These are phyloP conservation scores for Agonopterix subpropinquella DNA, from an alignment of 2,888 invertebrate genomes.

Conservation along the genomic window DNA sequence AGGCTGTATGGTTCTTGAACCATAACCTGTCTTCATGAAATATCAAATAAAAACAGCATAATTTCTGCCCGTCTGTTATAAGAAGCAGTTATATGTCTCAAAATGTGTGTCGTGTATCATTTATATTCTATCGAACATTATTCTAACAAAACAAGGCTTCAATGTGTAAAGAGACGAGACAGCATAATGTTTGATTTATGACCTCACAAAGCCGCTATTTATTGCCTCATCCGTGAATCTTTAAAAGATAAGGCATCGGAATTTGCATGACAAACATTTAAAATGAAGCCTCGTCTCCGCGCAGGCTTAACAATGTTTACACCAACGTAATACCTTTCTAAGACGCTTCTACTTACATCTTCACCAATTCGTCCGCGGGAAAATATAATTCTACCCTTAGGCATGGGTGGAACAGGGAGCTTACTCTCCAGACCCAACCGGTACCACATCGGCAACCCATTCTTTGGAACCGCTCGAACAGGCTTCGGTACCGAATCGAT, in stretches of 20 bases:
- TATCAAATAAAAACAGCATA: no score
- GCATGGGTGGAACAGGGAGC: conserved; percentile 70
- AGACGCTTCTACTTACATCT: conserved; percentile 47
- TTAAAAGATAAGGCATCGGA: conserved; percentile 12
- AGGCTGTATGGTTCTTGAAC: no score
- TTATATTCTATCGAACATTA: no score
- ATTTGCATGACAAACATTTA: conserved; percentile 46
- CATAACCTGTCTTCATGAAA: no score
- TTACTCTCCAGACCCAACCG: conserved; percentile 69
- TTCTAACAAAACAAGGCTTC: no score
- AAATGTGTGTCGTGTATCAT: no score
- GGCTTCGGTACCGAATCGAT: conserved; percentile 66
- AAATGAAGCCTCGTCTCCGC: conserved; percentile 17
- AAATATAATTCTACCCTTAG: conserved; percentile 62
- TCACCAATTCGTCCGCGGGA: conserved; percentile 71
- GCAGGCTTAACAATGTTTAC: background rate
- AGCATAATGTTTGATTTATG: conserved; percentile 20
- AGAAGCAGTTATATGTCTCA: no score
- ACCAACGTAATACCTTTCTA: no score
- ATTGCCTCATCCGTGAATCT: conserved; percentile 27
- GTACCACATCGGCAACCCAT: conserved; percentile 71
- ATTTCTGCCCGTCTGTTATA: no score
- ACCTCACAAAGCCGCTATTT: conserved; percentile 18
- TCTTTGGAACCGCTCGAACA: conserved; percentile 57
- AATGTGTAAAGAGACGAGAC: background rate